Evolutionary conservation across 2,797 vertebrate species (phyloP).

Genomic region (Meriones psammophilus): DNA sequence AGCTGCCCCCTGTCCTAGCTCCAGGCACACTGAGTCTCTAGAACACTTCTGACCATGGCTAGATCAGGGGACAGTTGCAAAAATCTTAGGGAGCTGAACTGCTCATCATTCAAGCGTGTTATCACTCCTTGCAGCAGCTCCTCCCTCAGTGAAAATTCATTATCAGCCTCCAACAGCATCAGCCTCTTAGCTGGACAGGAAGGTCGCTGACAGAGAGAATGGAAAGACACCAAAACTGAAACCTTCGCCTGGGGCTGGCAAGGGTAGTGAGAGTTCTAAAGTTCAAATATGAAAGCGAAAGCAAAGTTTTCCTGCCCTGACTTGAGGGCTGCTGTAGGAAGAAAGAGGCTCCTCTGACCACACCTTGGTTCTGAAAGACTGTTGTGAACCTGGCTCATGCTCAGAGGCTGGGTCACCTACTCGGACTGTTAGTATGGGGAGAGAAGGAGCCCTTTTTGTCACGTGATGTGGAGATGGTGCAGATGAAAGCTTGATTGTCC

Average conservation of each 20-base stretch:
- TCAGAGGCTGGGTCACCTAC: slow-evolving; percentile 74
- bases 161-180: background rate
- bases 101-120: background rate
- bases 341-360: slow-evolving; percentile 34
- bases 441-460: slow-evolving; percentile 73
- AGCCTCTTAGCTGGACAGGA: background rate
- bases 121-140: background rate
- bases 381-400: slow-evolving; percentile 74
- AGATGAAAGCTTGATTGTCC: slow-evolving; percentile 88
- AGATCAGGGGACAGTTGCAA: background rate
- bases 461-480: slow-evolving; percentile 76
- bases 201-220: background rate
- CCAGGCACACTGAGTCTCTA: background rate
- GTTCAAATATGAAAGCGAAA: slow-evolving; percentile 72
- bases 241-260: slow-evolving; percentile 69
- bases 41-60: background rate
- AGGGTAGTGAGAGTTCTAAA: slow-evolving; percentile 65
- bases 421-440: slow-evolving; percentile 62
- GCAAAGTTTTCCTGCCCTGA: slow-evolving; percentile 66
- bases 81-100: background rate
- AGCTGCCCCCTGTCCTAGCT: background rate
- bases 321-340: slow-evolving; percentile 65
- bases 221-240: background rate
- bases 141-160: background rate
- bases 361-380: slow-evolving; percentile 55